Evolutionary conservation across 2,113 vertebrate species (phyloP).

Genomic region (Peromyscus maniculatus): DNA sequence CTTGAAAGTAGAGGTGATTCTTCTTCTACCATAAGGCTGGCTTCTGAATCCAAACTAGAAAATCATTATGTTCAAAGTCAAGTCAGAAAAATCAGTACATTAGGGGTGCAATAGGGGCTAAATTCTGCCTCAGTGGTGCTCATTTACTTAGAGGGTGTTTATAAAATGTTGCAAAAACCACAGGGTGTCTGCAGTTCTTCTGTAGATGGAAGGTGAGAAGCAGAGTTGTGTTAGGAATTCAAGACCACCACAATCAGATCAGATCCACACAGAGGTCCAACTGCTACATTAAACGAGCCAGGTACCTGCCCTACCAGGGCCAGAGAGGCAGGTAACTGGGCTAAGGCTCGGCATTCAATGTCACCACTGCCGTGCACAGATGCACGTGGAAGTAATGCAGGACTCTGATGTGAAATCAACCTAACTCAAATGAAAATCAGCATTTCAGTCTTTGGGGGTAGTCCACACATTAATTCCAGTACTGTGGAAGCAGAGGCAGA

Average conservation of each 20-base stretch:
- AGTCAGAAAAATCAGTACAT: not conserved
- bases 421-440: not conserved
- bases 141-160: not conserved
- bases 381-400: not conserved
- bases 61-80: not conserved
- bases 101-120: not conserved
- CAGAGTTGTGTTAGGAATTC: not conserved
- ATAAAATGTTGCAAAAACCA: not conserved
- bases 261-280: not conserved
- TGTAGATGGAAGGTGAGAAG: not conserved
- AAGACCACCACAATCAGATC: not conserved
- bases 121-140: not conserved
- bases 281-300: fast-evolving
- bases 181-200: not conserved
- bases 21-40: not conserved
- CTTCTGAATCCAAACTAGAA: constrained; percentile 14
- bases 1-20: not conserved
- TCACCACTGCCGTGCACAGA: fast-evolving
- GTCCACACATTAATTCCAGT: not conserved
- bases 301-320: not conserved
- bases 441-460: too few species aligned
- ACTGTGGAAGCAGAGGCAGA: not conserved
- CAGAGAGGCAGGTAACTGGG: not conserved
- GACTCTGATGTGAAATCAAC: fast-evolving
- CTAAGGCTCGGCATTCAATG: not conserved